phyloP scores from a whole-genome alignment of 2,888 invertebrate species.

The Drosophila borealis region DNA sequence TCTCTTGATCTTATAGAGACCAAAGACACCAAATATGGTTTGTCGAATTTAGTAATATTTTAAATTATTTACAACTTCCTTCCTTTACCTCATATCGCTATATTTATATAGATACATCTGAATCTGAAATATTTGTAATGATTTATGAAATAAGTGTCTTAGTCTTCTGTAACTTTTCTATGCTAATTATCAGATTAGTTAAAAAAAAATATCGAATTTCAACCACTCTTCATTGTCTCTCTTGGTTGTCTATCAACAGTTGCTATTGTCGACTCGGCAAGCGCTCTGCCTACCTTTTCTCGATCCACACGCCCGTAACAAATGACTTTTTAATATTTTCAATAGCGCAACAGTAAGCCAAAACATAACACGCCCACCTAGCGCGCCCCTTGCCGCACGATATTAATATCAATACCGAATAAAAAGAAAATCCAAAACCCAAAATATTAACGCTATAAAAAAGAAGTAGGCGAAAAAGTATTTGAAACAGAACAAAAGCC shows the following conservation, averaged over 20 bases:
- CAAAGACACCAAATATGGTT: no score
- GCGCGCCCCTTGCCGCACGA: conserved; percentile 38
- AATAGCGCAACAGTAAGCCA: conserved; percentile 65
- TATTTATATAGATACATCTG: no score
- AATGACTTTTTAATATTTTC: conserved; percentile 81
- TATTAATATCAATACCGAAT: conserved; percentile 59
- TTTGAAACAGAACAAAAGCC: conserved; percentile 36
- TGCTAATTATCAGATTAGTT: conserved; percentile 11
- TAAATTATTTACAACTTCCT: no score
- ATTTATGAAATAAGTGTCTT: not conserved
- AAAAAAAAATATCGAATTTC: not conserved
- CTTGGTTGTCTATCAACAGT: conserved; percentile 46
- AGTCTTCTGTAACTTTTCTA: not conserved
- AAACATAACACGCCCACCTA: conserved; percentile 70
- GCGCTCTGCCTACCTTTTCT: not conserved
- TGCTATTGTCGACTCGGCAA: conserved; percentile 35
- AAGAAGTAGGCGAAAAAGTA: conserved; percentile 35
- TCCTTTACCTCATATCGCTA: no score
- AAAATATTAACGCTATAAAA: conserved; percentile 62
- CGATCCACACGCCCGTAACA: conserved; percentile 45
- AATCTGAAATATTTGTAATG: not conserved
- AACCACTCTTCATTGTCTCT: conserved; percentile 4
- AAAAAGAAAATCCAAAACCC: conserved; percentile 32
- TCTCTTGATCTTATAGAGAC: no score
- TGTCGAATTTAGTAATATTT: no score